phyloP scores from a whole-genome alignment of 2,113 vertebrate species.

The Pantherophis guttatus region DNA sequence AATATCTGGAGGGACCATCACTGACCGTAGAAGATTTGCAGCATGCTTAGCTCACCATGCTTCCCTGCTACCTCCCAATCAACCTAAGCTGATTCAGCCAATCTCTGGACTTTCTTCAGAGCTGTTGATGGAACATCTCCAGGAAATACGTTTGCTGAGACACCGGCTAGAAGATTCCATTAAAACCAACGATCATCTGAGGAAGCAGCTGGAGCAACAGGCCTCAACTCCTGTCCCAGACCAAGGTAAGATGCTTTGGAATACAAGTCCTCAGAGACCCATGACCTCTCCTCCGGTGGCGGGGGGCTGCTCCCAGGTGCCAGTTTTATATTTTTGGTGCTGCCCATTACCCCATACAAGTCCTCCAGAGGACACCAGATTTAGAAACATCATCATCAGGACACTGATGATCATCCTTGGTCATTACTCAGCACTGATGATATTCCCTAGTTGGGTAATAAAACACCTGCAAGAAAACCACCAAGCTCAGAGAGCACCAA shows the following conservation, averaged over 20 bases:
- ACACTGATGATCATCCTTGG: too few relatives aligned
- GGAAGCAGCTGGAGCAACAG: constrained; percentile 85
- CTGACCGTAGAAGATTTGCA: background rate
- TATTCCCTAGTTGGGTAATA: too few relatives aligned
- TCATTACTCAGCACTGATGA: too few relatives aligned
- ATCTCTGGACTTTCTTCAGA: constrained; percentile 70
- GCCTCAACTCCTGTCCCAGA: constrained; percentile 76
- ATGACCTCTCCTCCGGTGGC: background rate
- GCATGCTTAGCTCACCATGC: background rate
- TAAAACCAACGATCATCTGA: constrained; percentile 85
- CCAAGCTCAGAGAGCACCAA: too few relatives aligned
- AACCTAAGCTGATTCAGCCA: background rate
- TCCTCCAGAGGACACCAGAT: background rate
- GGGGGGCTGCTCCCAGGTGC: background rate
- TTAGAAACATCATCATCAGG: too few relatives aligned
- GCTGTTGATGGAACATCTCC: constrained; percentile 86
- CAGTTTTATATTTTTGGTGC: background rate
- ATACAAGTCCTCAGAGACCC: background rate
- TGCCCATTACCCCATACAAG: background rate
- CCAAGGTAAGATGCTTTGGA: constrained; percentile 71
- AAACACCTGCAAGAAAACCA: too few relatives aligned
- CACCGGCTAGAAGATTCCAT: constrained; percentile 90
- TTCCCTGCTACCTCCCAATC: background rate
- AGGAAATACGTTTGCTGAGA: constrained; percentile 87
- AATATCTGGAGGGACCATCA: background rate